Percentiles rank a stretch among this genome's conserved stretches.
phyloP scores from a whole-genome alignment of 2,888 invertebrate genomes.

The Galerucella calmariensis region DNA sequence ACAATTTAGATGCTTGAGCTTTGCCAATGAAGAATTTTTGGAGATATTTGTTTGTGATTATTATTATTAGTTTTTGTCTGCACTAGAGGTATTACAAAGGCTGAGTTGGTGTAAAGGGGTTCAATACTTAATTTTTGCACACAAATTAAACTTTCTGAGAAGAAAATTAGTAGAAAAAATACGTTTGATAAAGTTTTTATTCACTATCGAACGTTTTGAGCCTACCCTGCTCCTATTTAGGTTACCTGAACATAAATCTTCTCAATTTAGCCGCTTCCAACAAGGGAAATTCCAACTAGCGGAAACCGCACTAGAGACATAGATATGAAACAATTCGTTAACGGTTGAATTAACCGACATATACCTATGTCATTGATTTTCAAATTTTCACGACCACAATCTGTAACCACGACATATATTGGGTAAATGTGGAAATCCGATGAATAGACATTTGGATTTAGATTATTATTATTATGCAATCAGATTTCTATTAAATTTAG shows the following conservation, averaged over 20 bases:
- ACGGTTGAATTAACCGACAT: conserved; percentile 13
- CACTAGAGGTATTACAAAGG: too few species aligned
- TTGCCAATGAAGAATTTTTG: too few species aligned
- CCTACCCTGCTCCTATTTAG: background rate
- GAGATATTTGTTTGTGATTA: too few species aligned
- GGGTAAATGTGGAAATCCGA: background rate
- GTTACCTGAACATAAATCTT: background rate
- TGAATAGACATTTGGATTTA: conserved; percentile 6
- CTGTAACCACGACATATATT: background rate
- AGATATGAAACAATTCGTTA: conserved; percentile 6
- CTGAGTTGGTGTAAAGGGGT: too few species aligned
- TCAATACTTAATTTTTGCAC: too few species aligned
- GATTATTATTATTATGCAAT: background rate
- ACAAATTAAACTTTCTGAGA: too few species aligned
- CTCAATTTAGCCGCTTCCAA: background rate
- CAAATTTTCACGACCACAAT: conserved; percentile 1
- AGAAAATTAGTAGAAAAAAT: too few species aligned
- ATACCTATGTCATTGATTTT: conserved; percentile 12
- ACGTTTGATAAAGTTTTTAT: background rate
- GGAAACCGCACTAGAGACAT: background rate
- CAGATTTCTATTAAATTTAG: background rate
- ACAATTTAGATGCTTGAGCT: too few species aligned
- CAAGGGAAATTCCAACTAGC: background rate
- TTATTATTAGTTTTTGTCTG: too few species aligned
- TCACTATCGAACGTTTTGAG: background rate